Base-by-base conservation (phyloP, 2,113 vertebrate species). In the Athene cunicularia region DNA sequence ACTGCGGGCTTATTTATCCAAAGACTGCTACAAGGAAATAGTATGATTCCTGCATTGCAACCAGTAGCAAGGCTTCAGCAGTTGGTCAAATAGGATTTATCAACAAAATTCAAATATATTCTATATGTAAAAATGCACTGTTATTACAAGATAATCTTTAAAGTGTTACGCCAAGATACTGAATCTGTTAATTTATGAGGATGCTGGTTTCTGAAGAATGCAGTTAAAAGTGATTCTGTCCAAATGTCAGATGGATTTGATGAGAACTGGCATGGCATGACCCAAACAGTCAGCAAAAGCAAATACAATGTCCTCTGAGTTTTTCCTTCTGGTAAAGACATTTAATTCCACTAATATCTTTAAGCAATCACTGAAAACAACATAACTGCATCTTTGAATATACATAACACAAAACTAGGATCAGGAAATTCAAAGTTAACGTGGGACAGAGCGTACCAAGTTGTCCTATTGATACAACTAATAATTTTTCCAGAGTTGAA, bases 91-190 rank as follows among this genome's bases (percentile, higher is more conserved):
- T 47, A 8, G 26, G 3, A 20, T 28, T 88, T 79, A 59, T 72
- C 15, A 86, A 50, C 6, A 59, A 75, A 94, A 59, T 21, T 41
- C 13, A 81, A 73, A 37, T 55, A 41, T 20, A 62, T 41, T 58
- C 19, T 37, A 50, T 14, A 68, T 16, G 21, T 72, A 28, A 83
- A 93, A 89, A 64, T 24, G 20, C 10, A 37, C 21, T 23, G 22
- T 28, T 81, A 23, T 12, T 37, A 52, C 0, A 0, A 82, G 21
- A 79, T 19, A 67, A 52, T 1, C 2, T 85, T 56, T 8, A 8
- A 71, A 37, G 17, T 37, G 11, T 56, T 52, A 72, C 47, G 14
- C 5, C 14, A 50, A 33, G 37, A 50, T 47, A 60, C 3, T 12
- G 9, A 81, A 71, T 27, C 45, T 80, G 28, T 53, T 59, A 22